Base-by-base conservation (phyloP, 2,113 vertebrate genomes). In the Pseudonaja textilis region DNA sequence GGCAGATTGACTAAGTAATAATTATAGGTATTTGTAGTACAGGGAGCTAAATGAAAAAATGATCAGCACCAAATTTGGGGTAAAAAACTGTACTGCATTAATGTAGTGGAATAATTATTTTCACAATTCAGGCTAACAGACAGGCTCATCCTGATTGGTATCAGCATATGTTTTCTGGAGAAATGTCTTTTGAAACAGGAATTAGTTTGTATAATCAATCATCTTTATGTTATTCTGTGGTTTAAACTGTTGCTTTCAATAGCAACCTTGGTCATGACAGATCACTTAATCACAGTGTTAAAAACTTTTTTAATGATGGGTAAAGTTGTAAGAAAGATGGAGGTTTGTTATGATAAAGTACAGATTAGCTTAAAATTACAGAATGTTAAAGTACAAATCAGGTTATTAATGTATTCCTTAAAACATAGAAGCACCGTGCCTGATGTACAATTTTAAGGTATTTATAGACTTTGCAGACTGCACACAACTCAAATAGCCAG, bases 281-380 rank as follows among this genome's bases (percentile, higher is more conserved):
- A 97, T 94, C 95, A 88, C 64, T 97, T 97, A 97, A 97, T 96
- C 96, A 89, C 14, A 57, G 94, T 96, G 97, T 94, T 95, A 95
- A 39, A 95, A 94, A 95, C 56, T 94, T 96, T 95, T 93, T 95
- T 95, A 90, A 95, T 93, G 93, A 92, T 92, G 96, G 96, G 93
- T 90, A 97, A 95, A 97, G 95, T 95, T 92, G 85, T 95, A 64
- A 95, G 95, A 96, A 95, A 91, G 92, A 94, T 22, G 93, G 94
- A 64, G 94, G 96, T 0, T 18, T 96, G 93, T 95, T 95, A 97
- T 96, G 91, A 94, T 96, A 96, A 96, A 93, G 64, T 93, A 91
- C 0, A 2, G 50, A 89, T 95, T 96, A 95, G 86, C 64, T 86
- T 94, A 88, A 95, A 95, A 94, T 95, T 95, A 26, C 52, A 56